phyloP scores from a whole-genome alignment of 1,140 invertebrate genomes.

The Aricia agestis region DNA sequence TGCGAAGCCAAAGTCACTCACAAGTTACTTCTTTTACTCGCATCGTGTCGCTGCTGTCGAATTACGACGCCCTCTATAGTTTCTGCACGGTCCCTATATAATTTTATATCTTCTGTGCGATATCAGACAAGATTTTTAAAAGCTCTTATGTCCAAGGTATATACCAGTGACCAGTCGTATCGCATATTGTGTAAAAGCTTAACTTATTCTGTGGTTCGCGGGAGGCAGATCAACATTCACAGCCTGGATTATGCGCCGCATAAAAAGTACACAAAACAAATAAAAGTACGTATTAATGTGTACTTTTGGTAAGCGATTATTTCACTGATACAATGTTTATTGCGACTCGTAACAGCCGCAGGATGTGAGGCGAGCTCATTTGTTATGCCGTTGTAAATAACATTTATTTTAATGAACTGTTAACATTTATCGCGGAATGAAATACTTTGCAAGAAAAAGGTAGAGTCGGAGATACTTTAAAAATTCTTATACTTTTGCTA shows the following conservation, averaged over 20 bases:
- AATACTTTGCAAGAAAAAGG: not conserved
- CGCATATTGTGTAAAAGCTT: not conserved
- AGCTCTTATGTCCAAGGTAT: too few species aligned
- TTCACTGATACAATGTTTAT: not conserved
- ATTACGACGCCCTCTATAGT: too few species aligned
- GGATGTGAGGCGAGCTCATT: not conserved
- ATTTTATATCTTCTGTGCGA: too few species aligned
- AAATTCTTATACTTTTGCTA: too few species aligned
- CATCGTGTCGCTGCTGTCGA: too few species aligned
- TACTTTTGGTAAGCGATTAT: slow-evolving; percentile 1
- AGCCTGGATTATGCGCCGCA: not conserved
- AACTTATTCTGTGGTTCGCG: not conserved
- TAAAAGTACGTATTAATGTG: not conserved
- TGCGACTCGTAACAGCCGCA: not conserved
- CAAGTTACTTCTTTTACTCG: too few species aligned
- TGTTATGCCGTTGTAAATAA: not conserved
- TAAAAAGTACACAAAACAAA: not conserved
- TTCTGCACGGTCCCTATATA: too few species aligned
- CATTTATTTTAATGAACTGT: slow-evolving; percentile 1
- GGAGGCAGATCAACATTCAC: slow-evolving; percentile 1
- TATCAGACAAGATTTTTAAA: too few species aligned
- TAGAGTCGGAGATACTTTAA: too few species aligned
- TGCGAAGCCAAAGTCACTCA: too few species aligned
- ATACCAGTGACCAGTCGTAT: not conserved
- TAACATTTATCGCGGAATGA: not conserved